Evolutionary conservation across 2,797 vertebrate genomes (phyloP).

Genomic region (Syndactyla subalaris): DNA sequence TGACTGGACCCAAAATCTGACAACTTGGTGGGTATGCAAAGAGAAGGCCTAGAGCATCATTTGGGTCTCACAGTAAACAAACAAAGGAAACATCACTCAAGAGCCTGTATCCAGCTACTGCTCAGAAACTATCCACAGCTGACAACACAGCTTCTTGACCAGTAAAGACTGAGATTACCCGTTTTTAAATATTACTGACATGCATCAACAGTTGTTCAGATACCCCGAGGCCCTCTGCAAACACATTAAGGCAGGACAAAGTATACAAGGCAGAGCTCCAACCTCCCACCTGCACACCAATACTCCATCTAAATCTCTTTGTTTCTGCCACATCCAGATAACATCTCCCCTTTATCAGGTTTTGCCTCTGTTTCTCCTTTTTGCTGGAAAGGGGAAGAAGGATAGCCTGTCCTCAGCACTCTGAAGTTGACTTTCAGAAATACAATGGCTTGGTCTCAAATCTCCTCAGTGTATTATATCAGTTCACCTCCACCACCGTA

Average conservation of each 20-base stretch:
- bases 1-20: neutral
- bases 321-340: neutral
- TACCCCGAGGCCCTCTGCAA: neutral
- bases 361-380: neutral
- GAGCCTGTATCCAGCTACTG: neutral
- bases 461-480: neutral
- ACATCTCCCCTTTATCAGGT: neutral
- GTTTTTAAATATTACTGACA: neutral
- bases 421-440: neutral
- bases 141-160: neutral
- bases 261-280: neutral
- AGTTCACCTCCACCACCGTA: neutral
- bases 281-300: neutral
- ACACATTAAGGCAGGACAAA: neutral
- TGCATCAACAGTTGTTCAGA: neutral
- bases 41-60: neutral
- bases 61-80: neutral
- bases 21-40: neutral
- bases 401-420: neutral
- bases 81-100: neutral
- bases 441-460: neutral
- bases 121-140: neutral
- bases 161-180: neutral
- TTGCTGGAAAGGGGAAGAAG: neutral
- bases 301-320: neutral